A percentile compares a stretch with the other conserved stretches of the same genome.
phyloP scores from a whole-genome alignment of 2,113 vertebrate genomes.

The Atherinomorus stipes region DNA sequence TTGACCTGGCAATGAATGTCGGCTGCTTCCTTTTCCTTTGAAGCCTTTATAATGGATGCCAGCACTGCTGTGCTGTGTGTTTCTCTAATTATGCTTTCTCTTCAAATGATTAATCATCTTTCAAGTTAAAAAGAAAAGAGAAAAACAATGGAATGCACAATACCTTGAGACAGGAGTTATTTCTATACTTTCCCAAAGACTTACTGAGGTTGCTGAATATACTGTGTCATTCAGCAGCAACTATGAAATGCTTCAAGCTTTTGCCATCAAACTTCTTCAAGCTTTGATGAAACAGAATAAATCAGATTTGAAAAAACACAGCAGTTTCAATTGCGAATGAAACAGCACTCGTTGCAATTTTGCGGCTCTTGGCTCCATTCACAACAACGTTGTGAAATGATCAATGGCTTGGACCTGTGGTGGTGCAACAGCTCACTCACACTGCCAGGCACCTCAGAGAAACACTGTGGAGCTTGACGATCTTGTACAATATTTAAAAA shows the following conservation, averaged over 20 bases:
- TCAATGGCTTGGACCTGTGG: constrained; percentile 47
- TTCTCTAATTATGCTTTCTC: neutral
- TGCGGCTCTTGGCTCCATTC: constrained; percentile 36
- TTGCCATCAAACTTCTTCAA: constrained; percentile 29
- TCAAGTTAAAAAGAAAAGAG: no score
- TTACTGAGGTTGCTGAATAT: constrained; percentile 34
- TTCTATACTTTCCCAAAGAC: constrained; percentile 33
- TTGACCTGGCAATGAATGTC: no score
- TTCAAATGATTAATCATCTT: no score
- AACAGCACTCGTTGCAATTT: constrained; percentile 20
- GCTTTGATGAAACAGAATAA: constrained; percentile 56
- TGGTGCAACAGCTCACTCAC: constrained; percentile 59
- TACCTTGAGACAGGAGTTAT: neutral
- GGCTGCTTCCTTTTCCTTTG: no score
- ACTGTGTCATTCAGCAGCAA: constrained; percentile 24
- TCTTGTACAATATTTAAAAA: constrained; percentile 20
- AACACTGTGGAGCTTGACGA: constrained; percentile 31
- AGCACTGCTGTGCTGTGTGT: neutral
- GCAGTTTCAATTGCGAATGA: constrained; percentile 28
- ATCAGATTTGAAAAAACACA: constrained; percentile 36
- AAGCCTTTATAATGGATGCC: neutral
- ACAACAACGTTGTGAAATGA: constrained; percentile 52
- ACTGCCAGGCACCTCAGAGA: constrained; percentile 43
- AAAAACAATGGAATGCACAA: no score
- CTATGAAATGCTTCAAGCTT: constrained; percentile 31